Evolutionary conservation across 2,113 vertebrate species (phyloP).

Genomic region (Alces alces): DNA sequence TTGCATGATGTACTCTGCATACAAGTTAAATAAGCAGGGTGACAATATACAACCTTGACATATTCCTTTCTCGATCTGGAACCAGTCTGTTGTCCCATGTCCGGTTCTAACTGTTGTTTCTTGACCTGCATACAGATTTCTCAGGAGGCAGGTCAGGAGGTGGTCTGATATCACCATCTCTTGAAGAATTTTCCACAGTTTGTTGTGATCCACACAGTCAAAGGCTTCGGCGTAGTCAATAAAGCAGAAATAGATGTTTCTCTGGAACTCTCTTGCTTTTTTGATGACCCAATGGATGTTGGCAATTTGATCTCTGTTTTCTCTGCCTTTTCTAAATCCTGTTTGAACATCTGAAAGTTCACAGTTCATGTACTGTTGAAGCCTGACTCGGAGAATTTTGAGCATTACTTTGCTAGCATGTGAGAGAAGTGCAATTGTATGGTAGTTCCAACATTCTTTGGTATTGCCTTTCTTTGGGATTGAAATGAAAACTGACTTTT

Average conservation of each 20-base stretch:
- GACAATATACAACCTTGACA: neutral
- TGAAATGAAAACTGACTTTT: neutral
- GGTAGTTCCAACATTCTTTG: neutral
- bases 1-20: neutral
- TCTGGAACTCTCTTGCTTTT: neutral
- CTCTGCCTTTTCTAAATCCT: neutral
- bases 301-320: neutral
- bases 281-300: neutral
- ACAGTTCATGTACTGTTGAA: neutral
- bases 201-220: neutral
- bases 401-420: neutral
- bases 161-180: neutral
- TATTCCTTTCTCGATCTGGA: neutral
- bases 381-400: neutral
- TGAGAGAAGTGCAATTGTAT: neutral
- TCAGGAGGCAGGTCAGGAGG: neutral
- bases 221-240: neutral
- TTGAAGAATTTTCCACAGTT: neutral
- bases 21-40: neutral
- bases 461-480: neutral
- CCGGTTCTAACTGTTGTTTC: neutral
- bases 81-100: neutral
- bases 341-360: neutral
- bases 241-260: neutral
- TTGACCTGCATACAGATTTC: neutral